Percentiles rank a stretch among this genome's conserved stretches.
phyloP scores from a whole-genome alignment of 2,113 vertebrate genomes.

The Addax nasomaculatus region DNA sequence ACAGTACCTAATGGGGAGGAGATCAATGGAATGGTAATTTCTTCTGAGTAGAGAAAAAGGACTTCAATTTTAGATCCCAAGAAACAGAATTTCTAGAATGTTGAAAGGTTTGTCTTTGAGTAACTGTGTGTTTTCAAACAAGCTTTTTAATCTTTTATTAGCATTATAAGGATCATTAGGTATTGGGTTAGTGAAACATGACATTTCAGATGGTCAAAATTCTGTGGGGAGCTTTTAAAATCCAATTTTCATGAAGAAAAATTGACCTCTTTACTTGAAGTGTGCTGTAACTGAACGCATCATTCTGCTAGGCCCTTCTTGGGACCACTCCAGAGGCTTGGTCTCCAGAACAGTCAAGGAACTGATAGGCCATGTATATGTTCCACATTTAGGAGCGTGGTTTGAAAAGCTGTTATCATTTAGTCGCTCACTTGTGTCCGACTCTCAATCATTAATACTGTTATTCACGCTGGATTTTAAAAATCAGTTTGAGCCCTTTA shows the following conservation, averaged over 20 bases:
- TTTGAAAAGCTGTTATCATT: not conserved
- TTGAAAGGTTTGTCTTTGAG: not conserved
- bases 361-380: not conserved
- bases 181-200: not conserved
- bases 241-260: not conserved
- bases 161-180: not conserved
- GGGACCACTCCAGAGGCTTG: not conserved
- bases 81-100: not conserved
- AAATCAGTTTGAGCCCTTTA: not conserved
- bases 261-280: not conserved
- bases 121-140: not conserved
- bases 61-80: not conserved
- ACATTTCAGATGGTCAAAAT: not conserved
- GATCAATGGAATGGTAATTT: not conserved
- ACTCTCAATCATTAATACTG: not conserved
- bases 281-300: not conserved
- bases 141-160: slow-evolving; percentile 4
- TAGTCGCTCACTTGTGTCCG: not conserved
- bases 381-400: not conserved
- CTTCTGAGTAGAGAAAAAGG: not conserved
- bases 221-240: not conserved
- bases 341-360: not conserved
- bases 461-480: not conserved
- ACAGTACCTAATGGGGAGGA: not conserved
- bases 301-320: not conserved